These are phyloP conservation scores for Hyles vespertilio DNA, from an alignment of 1,140 invertebrate genomes.

Conservation along the genomic window DNA sequence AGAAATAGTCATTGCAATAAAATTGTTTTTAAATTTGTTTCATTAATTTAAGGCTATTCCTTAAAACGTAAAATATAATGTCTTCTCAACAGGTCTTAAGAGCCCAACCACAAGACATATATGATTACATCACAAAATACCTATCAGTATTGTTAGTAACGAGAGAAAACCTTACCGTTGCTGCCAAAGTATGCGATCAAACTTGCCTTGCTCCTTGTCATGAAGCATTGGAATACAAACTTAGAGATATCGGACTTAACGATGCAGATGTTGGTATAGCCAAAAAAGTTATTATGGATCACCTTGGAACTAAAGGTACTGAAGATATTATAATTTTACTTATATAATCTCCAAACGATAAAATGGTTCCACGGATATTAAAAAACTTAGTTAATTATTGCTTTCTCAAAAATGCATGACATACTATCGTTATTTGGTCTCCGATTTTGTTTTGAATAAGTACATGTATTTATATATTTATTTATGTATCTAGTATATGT, in stretches of 20 bases:
- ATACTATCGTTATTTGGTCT: too few relatives aligned
- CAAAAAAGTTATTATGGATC: constrained; percentile 30
- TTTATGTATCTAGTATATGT: too few relatives aligned
- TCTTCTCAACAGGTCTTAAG: constrained; percentile 70
- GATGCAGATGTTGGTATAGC: constrained; percentile 28
- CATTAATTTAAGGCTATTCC: too few relatives aligned
- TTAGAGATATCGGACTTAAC: constrained; percentile 29
- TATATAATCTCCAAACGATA: too few relatives aligned
- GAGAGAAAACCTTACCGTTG: constrained; percentile 69
- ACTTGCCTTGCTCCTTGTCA: constrained; percentile 27
- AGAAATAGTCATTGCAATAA: too few relatives aligned
- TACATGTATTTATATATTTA: too few relatives aligned
- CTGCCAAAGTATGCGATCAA: constrained; percentile 33
- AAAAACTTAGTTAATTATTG: too few relatives aligned
- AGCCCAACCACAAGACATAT: constrained; percentile 74
- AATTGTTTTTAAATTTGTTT: too few relatives aligned
- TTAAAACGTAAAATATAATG: background rate
- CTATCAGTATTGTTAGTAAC: constrained; percentile 79
- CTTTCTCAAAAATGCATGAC: too few relatives aligned
- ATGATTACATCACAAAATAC: constrained; percentile 81
- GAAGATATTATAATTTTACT: too few relatives aligned
- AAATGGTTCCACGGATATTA: too few relatives aligned
- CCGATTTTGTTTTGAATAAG: too few relatives aligned
- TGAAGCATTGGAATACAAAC: constrained; percentile 33
- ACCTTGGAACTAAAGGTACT: constrained; percentile 18